A percentile compares a stretch with the other conserved stretches of the same genome.
These are phyloP conservation scores for Alsophila aescularia DNA, from an alignment of 2,888 invertebrate genomes.

Conservation along the genomic window DNA sequence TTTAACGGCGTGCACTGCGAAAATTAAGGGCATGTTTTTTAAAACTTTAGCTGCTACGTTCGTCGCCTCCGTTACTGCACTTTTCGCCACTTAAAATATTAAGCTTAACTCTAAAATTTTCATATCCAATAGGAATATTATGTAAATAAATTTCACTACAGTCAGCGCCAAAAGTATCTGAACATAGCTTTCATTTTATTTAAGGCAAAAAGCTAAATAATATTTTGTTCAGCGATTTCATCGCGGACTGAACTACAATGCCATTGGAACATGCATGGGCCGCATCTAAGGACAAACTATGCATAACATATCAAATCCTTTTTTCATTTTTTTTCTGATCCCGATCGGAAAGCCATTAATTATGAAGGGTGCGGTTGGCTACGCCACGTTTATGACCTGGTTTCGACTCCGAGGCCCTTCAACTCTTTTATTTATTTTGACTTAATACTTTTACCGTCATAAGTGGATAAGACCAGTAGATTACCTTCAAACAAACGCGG, in stretches of 20 bases:
- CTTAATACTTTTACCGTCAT: constrained; percentile 50
- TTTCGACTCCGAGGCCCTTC: constrained; percentile 64
- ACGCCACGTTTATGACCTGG: constrained; percentile 69
- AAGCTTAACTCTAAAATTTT: no score
- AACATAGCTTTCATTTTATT: no score
- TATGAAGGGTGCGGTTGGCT: constrained; percentile 31
- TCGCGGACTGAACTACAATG: no score
- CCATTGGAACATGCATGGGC: background rate
- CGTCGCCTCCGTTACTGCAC: no score
- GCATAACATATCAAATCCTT: background rate
- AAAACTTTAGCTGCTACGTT: no score
- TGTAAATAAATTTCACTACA: no score
- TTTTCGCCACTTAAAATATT: no score
- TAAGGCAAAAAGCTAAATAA: no score
- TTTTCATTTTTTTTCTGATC: constrained; percentile 18
- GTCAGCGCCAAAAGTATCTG: no score
- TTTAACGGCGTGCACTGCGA: background rate
- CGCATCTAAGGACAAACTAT: background rate
- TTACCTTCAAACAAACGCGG: no score
- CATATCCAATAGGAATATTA: no score
- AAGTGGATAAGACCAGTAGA: background rate
- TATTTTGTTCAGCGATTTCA: no score
- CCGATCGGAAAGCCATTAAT: constrained; percentile 36
- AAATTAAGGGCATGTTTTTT: background rate
- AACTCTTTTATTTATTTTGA: constrained; percentile 61